Evolutionary conservation across 2,888 invertebrate species (phyloP), one percentile per base, ranked within the genome.

Genomic region (Epistrophella euchroma): DNA sequence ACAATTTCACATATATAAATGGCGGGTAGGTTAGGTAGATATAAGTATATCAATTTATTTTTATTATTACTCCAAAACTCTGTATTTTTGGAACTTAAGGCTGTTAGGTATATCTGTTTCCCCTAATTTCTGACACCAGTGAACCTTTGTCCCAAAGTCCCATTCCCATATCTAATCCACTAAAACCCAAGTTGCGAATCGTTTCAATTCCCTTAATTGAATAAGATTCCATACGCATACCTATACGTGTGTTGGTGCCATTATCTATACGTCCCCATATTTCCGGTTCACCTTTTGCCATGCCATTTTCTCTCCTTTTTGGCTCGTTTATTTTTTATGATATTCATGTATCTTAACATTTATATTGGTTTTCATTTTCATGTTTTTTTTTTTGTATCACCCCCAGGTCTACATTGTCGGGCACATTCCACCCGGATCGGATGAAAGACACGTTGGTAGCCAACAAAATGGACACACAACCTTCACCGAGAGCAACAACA

Each of bases 371-470:
- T 60, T n/a, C 60, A 40, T 60, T 60, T 40, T 60, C 28, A 68
- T 35, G 4, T 28, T 28, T 3, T 32, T 35, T 37, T 74, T 80
- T 47, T 84, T 75, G 4, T 32, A 5, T 86, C 82, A 84, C 84
- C 93, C 93, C 32, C 94, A 98, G 98, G 97, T 97, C 32, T 97
- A 97, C 92, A 95, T 98, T 88, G 96, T 97, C 43, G 97, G 97
- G 0, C 98, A 98, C 91, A 96, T 97, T 88, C 96, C 97, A 0
- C 98, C 98, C 0, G 98, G 98, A 17, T 96, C 96, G 6, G 97
- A 97, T 91, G 97, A 97, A 89, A 94, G 97, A 37, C 95, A 96
- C 89, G 94, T 95, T 88, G 95, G 96, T 71, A 94, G 95, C 79
- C 94, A 89, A 92, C 95, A 89, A 91, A 94, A 89, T 93, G 94